Evolutionary conservation across 2,888 invertebrate species (phyloP).

Genomic region (Megaustenia siamemsis): DNA sequence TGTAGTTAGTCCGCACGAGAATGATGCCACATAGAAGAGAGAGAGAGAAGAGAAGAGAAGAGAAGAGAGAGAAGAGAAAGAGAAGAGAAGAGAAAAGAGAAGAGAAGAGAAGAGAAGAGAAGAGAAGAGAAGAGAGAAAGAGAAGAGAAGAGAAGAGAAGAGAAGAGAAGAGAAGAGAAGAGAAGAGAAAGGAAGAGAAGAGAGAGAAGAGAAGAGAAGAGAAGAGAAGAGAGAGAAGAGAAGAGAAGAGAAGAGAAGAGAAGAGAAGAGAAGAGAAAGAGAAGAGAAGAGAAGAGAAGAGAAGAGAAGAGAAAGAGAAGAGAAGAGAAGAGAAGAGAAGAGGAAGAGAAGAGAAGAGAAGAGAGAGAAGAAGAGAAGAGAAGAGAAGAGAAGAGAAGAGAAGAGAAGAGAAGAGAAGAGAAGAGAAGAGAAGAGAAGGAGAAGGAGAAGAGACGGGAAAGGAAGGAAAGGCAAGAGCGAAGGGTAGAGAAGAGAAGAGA

Average conservation of each 20-base stretch:
- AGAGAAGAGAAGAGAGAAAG: background rate
- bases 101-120: background rate
- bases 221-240: background rate
- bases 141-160: background rate
- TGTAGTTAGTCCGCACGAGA: too few species aligned
- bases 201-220: slow-evolving; percentile 16
- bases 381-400: background rate
- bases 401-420: slow-evolving; percentile 23
- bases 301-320: too few species aligned
- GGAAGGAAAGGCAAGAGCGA: background rate
- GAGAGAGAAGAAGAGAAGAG: slow-evolving; percentile 7
- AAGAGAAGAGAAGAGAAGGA: background rate
- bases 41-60: background rate
- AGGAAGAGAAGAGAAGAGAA: background rate
- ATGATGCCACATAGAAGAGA: too few species aligned
- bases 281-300: too few species aligned
- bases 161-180: background rate
- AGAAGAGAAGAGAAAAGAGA: background rate
- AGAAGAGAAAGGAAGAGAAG: background rate
- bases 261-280: too few species aligned
- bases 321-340: too few species aligned
- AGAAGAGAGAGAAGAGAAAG: background rate
- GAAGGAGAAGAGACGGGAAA: background rate
- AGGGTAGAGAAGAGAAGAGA: too few species aligned
- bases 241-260: too few species aligned